Evolutionary conservation across 2,888 invertebrate genomes (phyloP), one percentile per base, ranked within the genome.

Genomic region (Liopterus haemorrhoidalis): DNA sequence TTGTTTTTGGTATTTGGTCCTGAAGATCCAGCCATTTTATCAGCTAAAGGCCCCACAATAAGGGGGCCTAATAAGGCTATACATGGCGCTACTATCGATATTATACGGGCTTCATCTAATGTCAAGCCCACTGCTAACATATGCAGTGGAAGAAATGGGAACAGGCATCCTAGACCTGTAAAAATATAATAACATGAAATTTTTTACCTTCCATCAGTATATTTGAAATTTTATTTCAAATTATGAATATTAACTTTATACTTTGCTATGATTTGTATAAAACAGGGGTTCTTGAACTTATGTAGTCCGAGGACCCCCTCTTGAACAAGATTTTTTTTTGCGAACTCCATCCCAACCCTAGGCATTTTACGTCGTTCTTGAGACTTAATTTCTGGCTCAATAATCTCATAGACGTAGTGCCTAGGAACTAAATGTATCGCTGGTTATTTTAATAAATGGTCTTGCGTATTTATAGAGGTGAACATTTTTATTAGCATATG

Each of bases 131-230:
- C 72, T 48, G 75, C 70, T 50, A 75, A 69, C 82, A 87, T 85
- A 68, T 86, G 88, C 46, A 84, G 72, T 12, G 86, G 81, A 50
- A 92, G 79, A 67, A 87, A 85, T 5, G 91, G 85, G 59, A 85
- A 79, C 51, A 92, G 74, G 57, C 85, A 83, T 53, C 89, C 87
- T 58, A 91, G 71, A 55, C 85, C 91, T 91, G 67, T 37, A 62
- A 62, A 46, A 20, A 47, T 35, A 47, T 24, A 32, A 4, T 21
- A 24, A 35, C 22, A 37, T 42, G 16, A 48, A 27, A 28, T 43
- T 48, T 27, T 39, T 37, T 16, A 33, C 5, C 20, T 2, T 28
- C 9, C 21, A 31, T 5, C 19, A 8, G 16, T 33, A 32, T 14
- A 25, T 24, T 21, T 19, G 21, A 45, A 19, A 11, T 20, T 30